Conservation (phyloP, 1,140 invertebrate genomes). For the Scaptomyza graminum region DNA sequence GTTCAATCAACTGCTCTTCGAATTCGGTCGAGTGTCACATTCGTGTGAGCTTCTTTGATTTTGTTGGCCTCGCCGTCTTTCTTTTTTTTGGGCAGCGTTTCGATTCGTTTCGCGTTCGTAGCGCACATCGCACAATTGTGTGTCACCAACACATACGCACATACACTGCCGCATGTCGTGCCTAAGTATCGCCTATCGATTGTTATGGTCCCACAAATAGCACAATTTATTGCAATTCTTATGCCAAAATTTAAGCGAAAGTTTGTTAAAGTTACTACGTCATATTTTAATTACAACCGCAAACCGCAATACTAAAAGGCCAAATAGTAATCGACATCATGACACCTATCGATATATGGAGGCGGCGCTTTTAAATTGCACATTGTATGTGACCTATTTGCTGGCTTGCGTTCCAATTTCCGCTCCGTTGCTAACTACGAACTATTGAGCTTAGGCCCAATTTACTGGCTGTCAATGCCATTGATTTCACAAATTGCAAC, state of each 20-base stretch:
- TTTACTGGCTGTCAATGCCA: slow-evolving; percentile 37
- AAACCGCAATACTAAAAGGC: not conserved
- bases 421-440: slow-evolving; percentile 31
- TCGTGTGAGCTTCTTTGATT: slow-evolving; percentile 16
- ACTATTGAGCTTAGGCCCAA: slow-evolving; percentile 54
- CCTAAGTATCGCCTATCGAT: not conserved
- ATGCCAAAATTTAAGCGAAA: not conserved
- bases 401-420: slow-evolving; percentile 4
- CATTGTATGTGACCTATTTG: not conserved
- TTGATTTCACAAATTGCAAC: slow-evolving; percentile 61
- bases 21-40: slow-evolving; percentile 28
- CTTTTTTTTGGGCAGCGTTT: slow-evolving; percentile 21
- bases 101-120: slow-evolving; percentile 21
- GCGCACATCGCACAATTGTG: slow-evolving; percentile 19
- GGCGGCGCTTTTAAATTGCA: slow-evolving; percentile 2
- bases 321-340: not conserved
- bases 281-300: not conserved
- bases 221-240: not conserved
- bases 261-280: not conserved
- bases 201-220: not conserved
- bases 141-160: slow-evolving; percentile 7
- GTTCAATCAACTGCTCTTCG: slow-evolving; percentile 14
- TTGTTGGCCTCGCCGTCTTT: slow-evolving; percentile 26
- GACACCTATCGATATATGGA: not conserved
- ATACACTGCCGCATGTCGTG: slow-evolving; percentile 1